phyloP scores from a whole-genome alignment of 2,888 invertebrate genomes.

The Priocnemis perturbator region DNA sequence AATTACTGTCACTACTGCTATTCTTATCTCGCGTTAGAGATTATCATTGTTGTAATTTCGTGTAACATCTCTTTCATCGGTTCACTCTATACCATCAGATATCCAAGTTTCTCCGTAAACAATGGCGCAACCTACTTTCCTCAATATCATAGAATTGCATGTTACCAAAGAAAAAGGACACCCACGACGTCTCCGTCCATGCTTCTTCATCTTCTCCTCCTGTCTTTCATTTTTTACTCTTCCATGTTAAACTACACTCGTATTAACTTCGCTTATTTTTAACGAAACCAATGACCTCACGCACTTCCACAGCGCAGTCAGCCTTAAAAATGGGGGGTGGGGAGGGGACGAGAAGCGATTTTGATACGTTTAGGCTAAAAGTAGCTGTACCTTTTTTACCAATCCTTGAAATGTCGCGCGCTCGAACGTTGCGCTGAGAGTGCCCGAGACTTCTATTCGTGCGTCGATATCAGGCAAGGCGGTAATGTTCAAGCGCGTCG shows the following conservation, averaged over 20 bases:
- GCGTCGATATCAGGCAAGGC: neutral
- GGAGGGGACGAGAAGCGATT: constrained; percentile 22
- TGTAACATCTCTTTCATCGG: too few species aligned
- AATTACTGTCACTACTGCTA: constrained; percentile 30
- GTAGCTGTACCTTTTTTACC: constrained; percentile 41
- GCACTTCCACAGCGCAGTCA: constrained; percentile 31
- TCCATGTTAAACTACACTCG: neutral
- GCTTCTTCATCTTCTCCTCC: constrained; percentile 25
- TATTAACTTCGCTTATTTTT: constrained; percentile 22
- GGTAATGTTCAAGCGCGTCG: too few species aligned
- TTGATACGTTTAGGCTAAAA: constrained; percentile 45
- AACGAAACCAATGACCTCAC: constrained; percentile 24
- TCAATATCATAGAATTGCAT: neutral
- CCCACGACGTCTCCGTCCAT: constrained; percentile 34
- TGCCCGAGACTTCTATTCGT: constrained; percentile 1
- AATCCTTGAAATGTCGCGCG: constrained; percentile 17
- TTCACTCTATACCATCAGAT: too few species aligned
- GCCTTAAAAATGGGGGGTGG: constrained; percentile 33
- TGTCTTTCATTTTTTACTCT: constrained; percentile 16
- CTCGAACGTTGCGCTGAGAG: constrained; percentile 17
- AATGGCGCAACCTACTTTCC: too few species aligned
- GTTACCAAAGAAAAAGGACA: constrained; percentile 23
- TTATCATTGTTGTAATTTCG: too few species aligned
- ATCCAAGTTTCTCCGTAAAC: too few species aligned
- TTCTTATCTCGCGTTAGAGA: constrained; percentile 19